phyloP scores from a whole-genome alignment of 2,888 invertebrate genomes.

The Eurytoma adleriae region DNA sequence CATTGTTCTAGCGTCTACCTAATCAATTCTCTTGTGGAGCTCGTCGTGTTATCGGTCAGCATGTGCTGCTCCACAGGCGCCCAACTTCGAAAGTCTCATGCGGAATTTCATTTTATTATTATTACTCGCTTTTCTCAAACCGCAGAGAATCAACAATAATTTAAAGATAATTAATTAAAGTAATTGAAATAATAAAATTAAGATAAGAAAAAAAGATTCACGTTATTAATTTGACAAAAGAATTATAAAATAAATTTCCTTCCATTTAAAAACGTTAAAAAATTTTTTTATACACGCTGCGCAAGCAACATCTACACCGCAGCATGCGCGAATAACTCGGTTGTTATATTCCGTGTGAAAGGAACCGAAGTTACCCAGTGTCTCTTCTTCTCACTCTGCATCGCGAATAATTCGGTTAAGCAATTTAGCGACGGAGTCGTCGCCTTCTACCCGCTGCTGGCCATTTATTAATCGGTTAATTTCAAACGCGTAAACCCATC shows the following conservation, averaged over 20 bases:
- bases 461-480: constrained; percentile 49
- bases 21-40: constrained; percentile 39
- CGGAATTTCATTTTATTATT: no score
- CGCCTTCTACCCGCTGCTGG: background rate
- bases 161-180: no score
- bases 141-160: no score
- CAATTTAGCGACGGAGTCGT: constrained; percentile 24
- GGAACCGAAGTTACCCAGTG: background rate
- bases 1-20: constrained; percentile 20
- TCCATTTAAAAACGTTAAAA: no score
- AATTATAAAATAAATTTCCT: no score
- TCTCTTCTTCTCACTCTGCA: background rate
- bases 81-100: no score
- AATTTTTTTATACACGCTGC: background rate
- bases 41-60: constrained; percentile 11
- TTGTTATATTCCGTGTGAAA: background rate
- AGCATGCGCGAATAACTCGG: no score
- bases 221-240: no score
- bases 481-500: constrained; percentile 34
- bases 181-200: no score
- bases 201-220: no score
- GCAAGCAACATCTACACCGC: background rate
- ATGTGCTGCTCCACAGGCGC: background rate
- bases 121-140: no score
- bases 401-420: constrained; percentile 41